Conservation (phyloP, 2,797 vertebrate genomes). For the Furcifer pardalis region DNA sequence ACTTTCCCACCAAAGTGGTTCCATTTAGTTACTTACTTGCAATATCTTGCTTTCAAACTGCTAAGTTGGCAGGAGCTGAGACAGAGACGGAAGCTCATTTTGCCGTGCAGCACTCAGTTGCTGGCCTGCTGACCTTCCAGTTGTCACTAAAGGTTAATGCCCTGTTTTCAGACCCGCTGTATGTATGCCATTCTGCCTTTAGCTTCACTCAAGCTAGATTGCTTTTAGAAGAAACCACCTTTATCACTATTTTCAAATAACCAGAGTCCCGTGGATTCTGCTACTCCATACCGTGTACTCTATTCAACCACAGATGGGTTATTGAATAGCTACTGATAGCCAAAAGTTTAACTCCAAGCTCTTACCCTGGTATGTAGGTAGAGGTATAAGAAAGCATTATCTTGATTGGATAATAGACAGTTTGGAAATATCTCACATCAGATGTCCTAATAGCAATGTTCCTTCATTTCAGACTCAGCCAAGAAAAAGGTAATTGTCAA, state of each 20-base stretch:
- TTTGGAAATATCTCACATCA: not conserved
- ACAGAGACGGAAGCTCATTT: no score
- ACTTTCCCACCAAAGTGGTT: no score
- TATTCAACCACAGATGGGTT: not conserved
- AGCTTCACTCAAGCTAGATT: not conserved
- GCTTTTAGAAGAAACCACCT: not conserved
- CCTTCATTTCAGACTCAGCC: not conserved
- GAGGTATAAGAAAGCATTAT: constrained; percentile 14
- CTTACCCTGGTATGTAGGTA: constrained; percentile 28
- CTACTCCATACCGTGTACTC: not conserved
- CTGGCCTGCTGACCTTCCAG: no score
- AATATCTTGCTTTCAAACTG: no score
- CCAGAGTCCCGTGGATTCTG: not conserved
- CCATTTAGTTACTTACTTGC: no score
- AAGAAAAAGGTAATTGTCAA: constrained; percentile 11
- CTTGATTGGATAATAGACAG: not conserved
- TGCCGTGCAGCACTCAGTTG: no score
- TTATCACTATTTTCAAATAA: not conserved
- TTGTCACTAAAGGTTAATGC: no score
- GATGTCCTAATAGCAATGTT: not conserved
- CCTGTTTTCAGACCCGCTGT: not conserved
- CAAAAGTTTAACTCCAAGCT: not conserved
- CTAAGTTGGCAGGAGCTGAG: no score
- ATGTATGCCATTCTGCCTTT: not conserved
- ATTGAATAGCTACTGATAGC: not conserved